Base-by-base conservation (phyloP, 2,113 vertebrate species). In the Microcebus murinus region DNA sequence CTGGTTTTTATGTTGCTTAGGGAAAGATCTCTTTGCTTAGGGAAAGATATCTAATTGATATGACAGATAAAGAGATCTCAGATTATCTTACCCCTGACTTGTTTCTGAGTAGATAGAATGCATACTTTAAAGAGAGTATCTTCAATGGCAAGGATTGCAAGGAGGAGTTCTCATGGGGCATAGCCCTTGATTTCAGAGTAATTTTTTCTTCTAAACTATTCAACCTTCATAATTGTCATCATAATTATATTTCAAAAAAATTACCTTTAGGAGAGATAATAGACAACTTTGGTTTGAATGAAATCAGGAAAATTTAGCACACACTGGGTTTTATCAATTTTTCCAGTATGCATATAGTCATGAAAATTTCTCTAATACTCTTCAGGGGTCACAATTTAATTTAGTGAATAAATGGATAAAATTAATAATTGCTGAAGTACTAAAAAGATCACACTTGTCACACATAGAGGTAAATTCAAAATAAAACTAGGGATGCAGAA, bases 181-280 rank as follows among this genome's bases (percentile, higher is more conserved):
- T 3, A 14, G 42, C 3, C 74, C 36, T 82, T 82, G 81, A 92
- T 68, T 87, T 94, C 81, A 91, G 76, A 96, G 55, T 65, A 94
- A 85, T 96, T 95, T 85, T 92, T 45, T 59, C 59, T 27, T 93
- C n/a, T 83, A 87, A 89, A 91, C 97, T 92, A 95, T 74, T 87
- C 82, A 89, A 42, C 15, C 50, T 92, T 89, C 14, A 45, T 92
- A 95, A 95, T 96, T 96, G 84, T 6, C 95, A 84, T 6, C 21
- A 15, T 89, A 95, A 95, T 96, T 95, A 68, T 57, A 82, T 27
- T 96, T 92, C 23, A 45, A 83, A 96, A 57, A 67, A 93, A 82
- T 73, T 89, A 76, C 39, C 92, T 92, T 93, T 59, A 84, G n/a
- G 74, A 81, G 67, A 94, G 68, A 93, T 89, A 96, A 96, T 3